Evolutionary conservation across 2,113 vertebrate genomes (phyloP), one percentile per base, ranked within the genome.

Genomic region (Tylochromis polylepis): DNA sequence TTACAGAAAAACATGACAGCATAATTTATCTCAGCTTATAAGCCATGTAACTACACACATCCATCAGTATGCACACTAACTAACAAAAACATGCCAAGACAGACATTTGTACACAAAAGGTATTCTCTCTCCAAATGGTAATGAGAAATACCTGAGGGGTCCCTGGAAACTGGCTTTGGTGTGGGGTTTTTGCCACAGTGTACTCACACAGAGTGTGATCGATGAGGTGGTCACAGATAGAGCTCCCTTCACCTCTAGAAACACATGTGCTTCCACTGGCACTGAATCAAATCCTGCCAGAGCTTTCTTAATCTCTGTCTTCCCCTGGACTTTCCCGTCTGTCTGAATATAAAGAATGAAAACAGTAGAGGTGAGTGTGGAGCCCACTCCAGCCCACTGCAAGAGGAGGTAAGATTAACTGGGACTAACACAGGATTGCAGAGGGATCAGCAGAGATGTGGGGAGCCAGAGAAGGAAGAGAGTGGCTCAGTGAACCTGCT

Each of bases 121-220:
- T 83, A 79, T 27, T 36, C 56, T 72, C 10, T 87, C 49, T 62
- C 72, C 49, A 87, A 84, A 91, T 16, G 15, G 58, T 88, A 85
- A 91, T 83, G 80, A 85, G 84, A 88, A 93, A 94, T 92, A 88
- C 85, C 86, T 82, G 43, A 29, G 79, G 89, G 83, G 38, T 81
- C 85, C 91, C 38, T 81, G 90, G 89, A 88, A 91, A 94, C 86
- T 16, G 55, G 67, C 81, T 86, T 20, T 70, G 65, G 78, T 88
- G 90, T 84, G 78, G 85, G 29, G 14, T 24, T 3, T 22, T 34
- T 86, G 53, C 41, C 51, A 85, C 56, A 70, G 49, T 46, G 85
- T 2, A 51, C 43, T 29, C 70, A 51, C 43, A 11, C 10, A 11
- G 41, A 41, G 82, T 31, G 58, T 89, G 89, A 91, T 91, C 88